Conservation (phyloP, 2,113 vertebrate genomes). For the Chloropsis hardwickii region DNA sequence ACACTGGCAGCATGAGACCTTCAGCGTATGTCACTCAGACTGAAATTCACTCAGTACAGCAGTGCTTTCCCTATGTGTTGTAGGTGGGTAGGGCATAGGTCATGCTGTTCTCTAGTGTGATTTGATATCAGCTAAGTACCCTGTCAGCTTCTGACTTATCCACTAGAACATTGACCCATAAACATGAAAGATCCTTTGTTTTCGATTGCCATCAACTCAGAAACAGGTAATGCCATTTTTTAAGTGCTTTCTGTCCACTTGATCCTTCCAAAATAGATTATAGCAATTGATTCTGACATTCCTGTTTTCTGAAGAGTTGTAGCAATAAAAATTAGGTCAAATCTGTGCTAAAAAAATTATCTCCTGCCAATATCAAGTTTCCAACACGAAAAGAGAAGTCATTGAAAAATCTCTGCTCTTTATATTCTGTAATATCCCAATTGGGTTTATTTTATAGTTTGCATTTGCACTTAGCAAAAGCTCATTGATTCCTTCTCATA, state of each 20-base stretch:
- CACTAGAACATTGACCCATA: neutral
- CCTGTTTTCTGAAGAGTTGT: neutral
- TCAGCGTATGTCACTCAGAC: neutral
- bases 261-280: constrained; percentile 44
- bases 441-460: neutral
- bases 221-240: constrained; percentile 9
- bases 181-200: constrained; percentile 33
- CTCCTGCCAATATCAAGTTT: neutral
- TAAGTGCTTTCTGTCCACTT: constrained; percentile 38
- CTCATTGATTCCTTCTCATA: neutral
- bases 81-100: neutral
- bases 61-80: neutral
- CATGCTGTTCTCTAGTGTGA: constrained; percentile 28
- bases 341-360: neutral
- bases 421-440: neutral
- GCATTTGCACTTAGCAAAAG: neutral
- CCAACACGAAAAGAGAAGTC: neutral
- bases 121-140: constrained; percentile 48
- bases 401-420: neutral
- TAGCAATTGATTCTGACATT: constrained; percentile 31
- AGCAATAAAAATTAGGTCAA: constrained; percentile 36
- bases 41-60: neutral
- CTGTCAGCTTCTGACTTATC: constrained; percentile 49
- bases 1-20: neutral
- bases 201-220: constrained; percentile 11